phyloP scores from a whole-genome alignment of 2,113 vertebrate species.

The Poeciliopsis occidentalis region DNA sequence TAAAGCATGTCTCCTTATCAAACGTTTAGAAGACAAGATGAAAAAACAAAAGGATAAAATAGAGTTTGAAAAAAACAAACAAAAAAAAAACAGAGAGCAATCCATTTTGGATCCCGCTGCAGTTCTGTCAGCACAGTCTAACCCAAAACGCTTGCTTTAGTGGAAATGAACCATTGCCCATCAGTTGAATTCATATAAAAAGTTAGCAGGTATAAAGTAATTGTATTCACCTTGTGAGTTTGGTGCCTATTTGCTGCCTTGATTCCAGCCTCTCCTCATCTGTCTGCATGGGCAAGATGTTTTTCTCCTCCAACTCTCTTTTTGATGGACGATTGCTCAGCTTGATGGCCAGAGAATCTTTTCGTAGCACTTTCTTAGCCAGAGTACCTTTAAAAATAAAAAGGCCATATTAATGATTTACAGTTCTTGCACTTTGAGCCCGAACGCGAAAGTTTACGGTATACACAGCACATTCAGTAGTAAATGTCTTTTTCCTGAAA shows the following conservation, averaged over 20 bases:
- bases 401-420: not conserved
- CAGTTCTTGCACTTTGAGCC: not conserved
- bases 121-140: slow-evolving; percentile 21
- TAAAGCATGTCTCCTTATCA: slow-evolving; percentile 66
- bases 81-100: not conserved
- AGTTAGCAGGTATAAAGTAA: slow-evolving; percentile 1
- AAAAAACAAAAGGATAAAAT: slow-evolving; percentile 36
- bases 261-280: slow-evolving; percentile 95
- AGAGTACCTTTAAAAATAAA: slow-evolving; percentile 83
- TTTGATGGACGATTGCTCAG: slow-evolving; percentile 97
- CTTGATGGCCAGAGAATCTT: slow-evolving; percentile 98
- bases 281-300: slow-evolving; percentile 96
- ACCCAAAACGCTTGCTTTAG: slow-evolving; percentile 30
- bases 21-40: slow-evolving; percentile 28
- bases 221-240: slow-evolving; percentile 89
- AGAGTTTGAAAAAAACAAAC: slow-evolving; percentile 19
- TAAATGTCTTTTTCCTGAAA: too few relatives aligned
- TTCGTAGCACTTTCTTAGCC: slow-evolving; percentile 95
- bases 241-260: slow-evolving; percentile 96
- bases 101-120: slow-evolving; percentile 33
- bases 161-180: slow-evolving; percentile 5
- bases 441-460: not conserved
- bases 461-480: too few relatives aligned
- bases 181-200: not conserved
- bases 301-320: slow-evolving; percentile 96